Evolutionary conservation across 2,113 vertebrate genomes (phyloP), one percentile per base, ranked within the genome.

Genomic region (Procavia capensis): DNA sequence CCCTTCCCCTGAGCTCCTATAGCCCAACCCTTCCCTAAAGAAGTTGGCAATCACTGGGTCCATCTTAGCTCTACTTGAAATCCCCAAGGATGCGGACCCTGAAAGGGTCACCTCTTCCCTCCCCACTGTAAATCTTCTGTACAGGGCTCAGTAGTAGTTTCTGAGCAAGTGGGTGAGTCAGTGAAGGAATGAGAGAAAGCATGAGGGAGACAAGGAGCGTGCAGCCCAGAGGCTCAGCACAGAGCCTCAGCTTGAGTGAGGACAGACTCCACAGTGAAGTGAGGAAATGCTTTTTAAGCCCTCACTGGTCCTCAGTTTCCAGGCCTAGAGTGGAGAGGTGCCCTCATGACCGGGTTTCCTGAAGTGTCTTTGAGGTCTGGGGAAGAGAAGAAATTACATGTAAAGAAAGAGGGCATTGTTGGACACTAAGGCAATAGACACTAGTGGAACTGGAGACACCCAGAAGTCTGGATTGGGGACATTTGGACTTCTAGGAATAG

Each of bases 401-500:
- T 47, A 63, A 89, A 90, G 78, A 70, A 78, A 84, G 85, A 95
- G 16, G 41, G 9, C 20, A 76, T 11, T 10, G 31, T 2, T 82
- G 85, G 57, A 27, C 22, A 24, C 27, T 70, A 70, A 63, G 39
- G 22, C 74, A 34, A 85, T n/a, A 57, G 2, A 41, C 6, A 45
- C 17, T 84, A 47, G 54, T 24, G 19, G 47, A 54, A 63, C 25
- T 54, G 68, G 78, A 83, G 31, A n/a, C 27, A 31, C 41, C 27
- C 5, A n/a, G 43, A 75, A 45, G 27, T 81, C 84, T 29, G 50
- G 5, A 74, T 20, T 0, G 6, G 17, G 34, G 6, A 45, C 25
- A 64, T 90, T 72, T 95, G 85, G 59, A 70, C 47, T 29, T 90
- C 75, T 82, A 13, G 43, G 61, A 88, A n/a, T 36, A 88, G 76